Percentiles rank a stretch among this genome's conserved stretches.
Evolutionary conservation across 2,888 invertebrate genomes (phyloP).

Genomic region (Dysmachus trigonus): DNA sequence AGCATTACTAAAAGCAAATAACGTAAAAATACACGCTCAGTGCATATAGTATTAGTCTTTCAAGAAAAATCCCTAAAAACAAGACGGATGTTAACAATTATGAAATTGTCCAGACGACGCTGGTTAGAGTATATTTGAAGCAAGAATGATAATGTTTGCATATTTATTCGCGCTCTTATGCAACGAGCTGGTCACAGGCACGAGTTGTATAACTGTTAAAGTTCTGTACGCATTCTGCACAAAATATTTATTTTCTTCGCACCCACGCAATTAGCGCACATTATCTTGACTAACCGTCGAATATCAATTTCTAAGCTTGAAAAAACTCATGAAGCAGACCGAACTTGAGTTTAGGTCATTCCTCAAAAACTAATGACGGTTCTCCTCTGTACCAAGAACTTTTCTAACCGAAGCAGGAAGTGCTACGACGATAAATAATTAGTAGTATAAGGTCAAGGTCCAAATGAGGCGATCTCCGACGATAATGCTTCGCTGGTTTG

Average conservation of each 20-base stretch:
- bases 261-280: not conserved
- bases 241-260: not conserved
- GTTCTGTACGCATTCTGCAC: not conserved
- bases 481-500: not conserved
- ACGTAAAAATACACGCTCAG: too few relatives aligned
- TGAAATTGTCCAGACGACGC: not conserved
- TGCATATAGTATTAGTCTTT: too few relatives aligned
- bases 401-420: not conserved
- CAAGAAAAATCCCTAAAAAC: not conserved
- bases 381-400: not conserved
- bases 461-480: not conserved
- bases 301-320: not conserved
- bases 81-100: not conserved
- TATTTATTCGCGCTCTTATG: not conserved
- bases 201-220: not conserved
- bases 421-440: not conserved
- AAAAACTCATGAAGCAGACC: not conserved
- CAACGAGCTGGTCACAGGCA: not conserved
- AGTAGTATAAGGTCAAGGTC: slow-evolving; percentile 1
- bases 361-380: not conserved
- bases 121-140: not conserved
- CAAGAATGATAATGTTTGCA: not conserved
- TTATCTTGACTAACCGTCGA: not conserved
- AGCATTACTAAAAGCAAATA: not conserved
- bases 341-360: not conserved